Conservation (phyloP, 2,888 invertebrate genomes). For the Cepaea hortensis region DNA sequence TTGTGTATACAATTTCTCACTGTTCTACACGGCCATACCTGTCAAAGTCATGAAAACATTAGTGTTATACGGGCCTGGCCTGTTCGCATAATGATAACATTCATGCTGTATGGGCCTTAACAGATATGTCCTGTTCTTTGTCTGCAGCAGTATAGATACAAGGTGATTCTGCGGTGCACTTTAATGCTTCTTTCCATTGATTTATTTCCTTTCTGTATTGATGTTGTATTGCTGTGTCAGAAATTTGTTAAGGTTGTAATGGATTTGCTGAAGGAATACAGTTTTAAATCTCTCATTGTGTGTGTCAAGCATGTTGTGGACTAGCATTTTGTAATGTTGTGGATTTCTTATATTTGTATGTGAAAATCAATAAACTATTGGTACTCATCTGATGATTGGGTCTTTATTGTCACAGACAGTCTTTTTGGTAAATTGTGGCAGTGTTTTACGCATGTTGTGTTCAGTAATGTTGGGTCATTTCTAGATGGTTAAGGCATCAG, state of each 20-base stretch:
- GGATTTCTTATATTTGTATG: constrained; percentile 11
- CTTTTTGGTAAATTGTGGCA: background rate
- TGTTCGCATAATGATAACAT: too few species aligned
- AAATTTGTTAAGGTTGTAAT: background rate
- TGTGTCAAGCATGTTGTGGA: background rate
- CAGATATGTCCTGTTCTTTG: background rate
- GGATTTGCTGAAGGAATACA: background rate
- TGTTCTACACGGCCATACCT: too few species aligned
- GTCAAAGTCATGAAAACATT: too few species aligned
- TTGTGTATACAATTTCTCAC: too few species aligned
- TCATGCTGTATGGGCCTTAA: too few species aligned
- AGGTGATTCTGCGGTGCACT: background rate
- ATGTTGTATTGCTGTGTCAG: background rate
- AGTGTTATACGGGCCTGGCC: too few species aligned
- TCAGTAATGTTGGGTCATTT: background rate
- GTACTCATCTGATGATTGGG: constrained; percentile 12
- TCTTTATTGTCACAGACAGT: constrained; percentile 20
- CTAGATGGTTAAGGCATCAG: background rate
- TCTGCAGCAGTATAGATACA: background rate
- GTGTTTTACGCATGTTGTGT: background rate
- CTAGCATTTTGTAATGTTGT: background rate
- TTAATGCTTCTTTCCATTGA: too few species aligned
- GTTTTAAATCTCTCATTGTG: constrained; percentile 6
- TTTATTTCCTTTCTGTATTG: background rate
- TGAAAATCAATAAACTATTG: constrained; percentile 34